Base-by-base conservation (phyloP, 2,113 vertebrate species). In the Isichthys henryi region DNA sequence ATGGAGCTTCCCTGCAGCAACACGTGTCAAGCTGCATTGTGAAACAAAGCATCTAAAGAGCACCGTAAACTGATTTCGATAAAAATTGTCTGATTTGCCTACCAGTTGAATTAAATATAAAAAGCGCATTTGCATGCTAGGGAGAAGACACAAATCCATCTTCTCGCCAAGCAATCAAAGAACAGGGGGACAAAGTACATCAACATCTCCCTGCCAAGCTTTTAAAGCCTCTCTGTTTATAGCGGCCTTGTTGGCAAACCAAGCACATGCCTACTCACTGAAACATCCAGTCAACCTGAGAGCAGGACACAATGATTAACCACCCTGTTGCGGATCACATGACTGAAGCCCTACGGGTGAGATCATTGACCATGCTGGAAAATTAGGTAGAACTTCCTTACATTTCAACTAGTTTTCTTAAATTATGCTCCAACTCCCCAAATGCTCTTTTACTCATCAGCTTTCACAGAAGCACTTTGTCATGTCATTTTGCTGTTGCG, bases 221-320 rank as follows among this genome's bases (percentile, higher is more conserved):
- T 43, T 86, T 87, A 87, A 27, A 87, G 31, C 10, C 19, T 2
- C 5, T 52, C 85, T 53, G 85, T 87, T 87, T 87, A 87, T 87
- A 50, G 50, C 27, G 13, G 27, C 35, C 15, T 56, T 87, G 85
- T 52, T 53, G 50, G 50, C 85, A 87, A 53, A 53, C 50, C 50
- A 53, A 56, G 50, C 50, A 53, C 49, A 53, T 52, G 49, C 85
- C 85, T 87, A 7, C 82, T 53, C 15, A 17, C 17, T n/a, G n/a
- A 49, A 48, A 50, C 48, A 31, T 27, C 23, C 83, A 86, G 45
- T 86, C 50, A 21, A 53, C 49, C 85, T 56, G 49, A 21, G 50
- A 87, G 50, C 50, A 87, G 21, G 31, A 53, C 50, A 35, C 85
- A 87, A 87, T 87, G 46, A 87, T 87, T 87, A 87, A 87, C 85